Evolutionary conservation across 2,888 invertebrate species (phyloP).

Genomic region (Megaustenia siamemsis): DNA sequence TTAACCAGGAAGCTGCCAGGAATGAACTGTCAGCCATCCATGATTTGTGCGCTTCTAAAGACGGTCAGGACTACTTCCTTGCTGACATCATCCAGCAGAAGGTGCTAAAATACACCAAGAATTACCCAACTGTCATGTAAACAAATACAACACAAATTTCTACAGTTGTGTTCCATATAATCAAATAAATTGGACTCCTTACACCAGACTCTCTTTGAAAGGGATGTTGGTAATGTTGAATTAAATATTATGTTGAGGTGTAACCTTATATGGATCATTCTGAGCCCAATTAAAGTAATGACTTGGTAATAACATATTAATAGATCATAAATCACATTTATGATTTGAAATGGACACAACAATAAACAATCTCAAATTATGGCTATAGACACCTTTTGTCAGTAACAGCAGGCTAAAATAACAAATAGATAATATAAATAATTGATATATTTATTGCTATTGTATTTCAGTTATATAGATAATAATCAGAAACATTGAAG

Average conservation of each 20-base stretch:
- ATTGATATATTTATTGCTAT: no score
- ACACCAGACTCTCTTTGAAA: no score
- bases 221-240: no score
- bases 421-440: no score
- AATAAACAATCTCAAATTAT: no score
- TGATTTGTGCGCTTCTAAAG: constrained; percentile 87
- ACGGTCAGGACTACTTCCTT: constrained; percentile 87
- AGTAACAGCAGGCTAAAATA: no score
- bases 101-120: constrained; percentile 83
- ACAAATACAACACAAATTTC: neutral
- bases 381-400: no score
- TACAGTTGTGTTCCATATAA: neutral
- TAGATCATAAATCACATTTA: neutral
- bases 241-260: neutral
- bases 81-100: constrained; percentile 87
- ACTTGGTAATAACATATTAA: neutral
- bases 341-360: no score
- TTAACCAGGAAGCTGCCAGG: constrained; percentile 46
- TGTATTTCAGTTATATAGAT: no score
- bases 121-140: neutral
- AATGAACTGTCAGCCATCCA: constrained; percentile 84
- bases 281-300: neutral
- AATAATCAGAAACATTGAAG: no score
- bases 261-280: neutral
- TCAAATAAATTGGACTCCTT: no score